These are phyloP conservation scores for Heteropelma amictum DNA, from an alignment of 2,888 invertebrate species.

Conservation along the genomic window DNA sequence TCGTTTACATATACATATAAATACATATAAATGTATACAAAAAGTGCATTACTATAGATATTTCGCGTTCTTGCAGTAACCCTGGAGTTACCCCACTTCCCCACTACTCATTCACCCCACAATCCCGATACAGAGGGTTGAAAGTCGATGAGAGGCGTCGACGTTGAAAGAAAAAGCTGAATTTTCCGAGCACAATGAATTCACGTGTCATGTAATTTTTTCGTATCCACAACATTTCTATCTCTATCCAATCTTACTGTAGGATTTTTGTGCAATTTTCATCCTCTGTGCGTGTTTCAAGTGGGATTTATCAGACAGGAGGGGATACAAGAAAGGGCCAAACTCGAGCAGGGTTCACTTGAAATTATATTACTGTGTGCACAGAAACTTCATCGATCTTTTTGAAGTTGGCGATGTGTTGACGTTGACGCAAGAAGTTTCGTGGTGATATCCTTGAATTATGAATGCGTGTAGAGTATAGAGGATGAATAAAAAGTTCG, in stretches of 20 bases:
- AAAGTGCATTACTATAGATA: background rate
- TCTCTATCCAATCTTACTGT: background rate
- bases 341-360: background rate
- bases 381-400: constrained; percentile 52
- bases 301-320: background rate
- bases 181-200: constrained; percentile 24
- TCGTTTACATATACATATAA: background rate
- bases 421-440: constrained; percentile 36
- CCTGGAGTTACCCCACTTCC: constrained; percentile 7
- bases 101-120: constrained; percentile 46
- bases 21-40: background rate
- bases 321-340: background rate
- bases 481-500: background rate
- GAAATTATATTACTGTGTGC: constrained; percentile 24
- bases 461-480: background rate
- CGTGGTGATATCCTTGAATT: constrained; percentile 46
- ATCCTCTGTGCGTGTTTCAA: background rate
- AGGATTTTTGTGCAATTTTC: background rate
- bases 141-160: constrained; percentile 54
- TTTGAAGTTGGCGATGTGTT: constrained; percentile 23
- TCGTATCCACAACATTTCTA: background rate
- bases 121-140: constrained; percentile 38
- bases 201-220: constrained; percentile 6
- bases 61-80: constrained; percentile 33
- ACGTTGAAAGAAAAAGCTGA: constrained; percentile 30